Evolutionary conservation across 2,113 vertebrate genomes (phyloP).

Genomic region (Gavialis gangeticus): DNA sequence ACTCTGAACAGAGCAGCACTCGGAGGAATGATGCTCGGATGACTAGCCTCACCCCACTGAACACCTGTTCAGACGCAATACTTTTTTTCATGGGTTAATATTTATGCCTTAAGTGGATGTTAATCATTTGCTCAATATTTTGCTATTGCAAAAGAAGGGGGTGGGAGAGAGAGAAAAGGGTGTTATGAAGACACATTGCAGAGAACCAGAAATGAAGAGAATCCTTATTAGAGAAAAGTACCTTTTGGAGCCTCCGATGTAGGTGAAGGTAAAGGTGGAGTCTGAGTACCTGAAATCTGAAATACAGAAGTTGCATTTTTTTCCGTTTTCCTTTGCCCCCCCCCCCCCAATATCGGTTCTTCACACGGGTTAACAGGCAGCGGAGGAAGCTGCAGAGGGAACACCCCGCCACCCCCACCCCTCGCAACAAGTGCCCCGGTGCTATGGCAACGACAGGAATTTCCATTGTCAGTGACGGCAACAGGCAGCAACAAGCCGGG

Average conservation of each 20-base stretch:
- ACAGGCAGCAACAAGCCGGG: conserved; percentile 65
- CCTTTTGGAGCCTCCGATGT: conserved; percentile 89
- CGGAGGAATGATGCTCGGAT: not conserved
- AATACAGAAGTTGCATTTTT: conserved; percentile 63
- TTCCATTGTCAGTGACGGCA: conserved; percentile 75
- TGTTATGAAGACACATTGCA: conserved; percentile 29
- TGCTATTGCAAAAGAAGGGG: not conserved
- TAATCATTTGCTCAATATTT: not conserved
- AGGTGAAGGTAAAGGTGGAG: conserved; percentile 92
- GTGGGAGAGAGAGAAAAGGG: not conserved
- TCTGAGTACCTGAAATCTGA: conserved; percentile 92
- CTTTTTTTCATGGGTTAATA: not conserved
- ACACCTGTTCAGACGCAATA: not conserved
- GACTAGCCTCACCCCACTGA: not conserved
- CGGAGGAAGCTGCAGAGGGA: not conserved
- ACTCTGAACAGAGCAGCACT: not conserved
- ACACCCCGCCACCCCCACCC: not conserved
- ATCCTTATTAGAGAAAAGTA: conserved; percentile 66
- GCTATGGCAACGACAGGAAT: conserved; percentile 86
- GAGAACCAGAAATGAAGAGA: conserved; percentile 64
- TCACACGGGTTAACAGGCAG: too few species aligned
- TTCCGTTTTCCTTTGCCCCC: not conserved
- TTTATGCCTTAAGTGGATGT: not conserved
- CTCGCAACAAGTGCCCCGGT: conserved; percentile 88
- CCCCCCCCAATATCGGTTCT: too few species aligned